Base-by-base conservation (phyloP, 2,113 vertebrate genomes). In the Puffinus mauretanicus region DNA sequence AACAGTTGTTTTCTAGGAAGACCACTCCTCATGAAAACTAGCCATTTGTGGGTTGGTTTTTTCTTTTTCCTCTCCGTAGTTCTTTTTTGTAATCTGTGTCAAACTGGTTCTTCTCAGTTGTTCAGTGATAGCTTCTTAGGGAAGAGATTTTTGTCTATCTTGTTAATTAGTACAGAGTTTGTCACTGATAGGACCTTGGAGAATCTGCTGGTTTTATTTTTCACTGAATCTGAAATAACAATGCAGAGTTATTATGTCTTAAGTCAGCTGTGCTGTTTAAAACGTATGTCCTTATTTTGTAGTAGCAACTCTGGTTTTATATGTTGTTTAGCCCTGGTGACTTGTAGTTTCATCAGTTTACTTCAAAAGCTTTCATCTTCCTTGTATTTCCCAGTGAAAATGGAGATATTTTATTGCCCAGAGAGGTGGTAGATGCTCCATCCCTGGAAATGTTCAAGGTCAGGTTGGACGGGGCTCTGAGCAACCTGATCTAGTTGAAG, bases 41-140 rank as follows among this genome's bases (percentile, higher is more conserved):
- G 17, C 34, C 10, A 1, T 66, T 70, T 73, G 11, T 62, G 15
- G 17, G 16, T 11, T 8, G 9, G 20, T 27, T 11, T 8, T 11
- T 24, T 29, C 11, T 19, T 18, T 7, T 16, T 0, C 10, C 8
- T 6, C 11, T 42, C 13, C 9, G 2, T 16, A 13, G 11, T 44
- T 57, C 8, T n/a, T 66, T 29, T n/a, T 66, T 29, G 29, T 61
- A n/a, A n/a, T n/a, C 4, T 49, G 1, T 42, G 32, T 66, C n/a
- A 44, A 18, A 78, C 47, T 9, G 10, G 9, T 44, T 47, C 7
- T 57, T 82, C 61, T 57, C 71, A 90, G 32, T 60, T 17, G 7
- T 73, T 58, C 6, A 3, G 0, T 38, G 16, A 55, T 44, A 81
- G 16, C 22, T 34, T 65, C 36, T 62, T 58, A 64, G 58, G 42